Percentiles rank a stretch among this genome's conserved stretches.
Evolutionary conservation across 1,140 invertebrate species (phyloP).

Genomic region (Coelopa frigida): DNA sequence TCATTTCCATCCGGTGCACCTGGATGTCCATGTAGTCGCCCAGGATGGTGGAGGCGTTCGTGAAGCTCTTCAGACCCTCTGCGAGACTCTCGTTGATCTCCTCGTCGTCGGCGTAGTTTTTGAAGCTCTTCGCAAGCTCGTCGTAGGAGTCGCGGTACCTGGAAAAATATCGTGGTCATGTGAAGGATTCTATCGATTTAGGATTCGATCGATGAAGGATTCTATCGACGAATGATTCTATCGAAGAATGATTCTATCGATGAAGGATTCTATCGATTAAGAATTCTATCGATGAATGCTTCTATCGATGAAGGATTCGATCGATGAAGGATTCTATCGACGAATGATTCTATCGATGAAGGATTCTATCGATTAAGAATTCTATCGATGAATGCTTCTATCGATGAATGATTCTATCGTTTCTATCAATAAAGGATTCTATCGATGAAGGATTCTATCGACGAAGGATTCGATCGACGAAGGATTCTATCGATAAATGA

Average conservation of each 20-base stretch:
- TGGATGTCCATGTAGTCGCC: conserved; percentile 64
- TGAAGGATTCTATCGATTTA: too few relatives aligned
- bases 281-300: too few relatives aligned
- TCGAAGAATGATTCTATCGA: neutral
- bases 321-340: too few relatives aligned
- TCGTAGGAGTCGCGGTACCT: conserved; percentile 64
- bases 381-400: too few relatives aligned
- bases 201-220: neutral
- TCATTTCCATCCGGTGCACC: conserved; percentile 61
- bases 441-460: too few relatives aligned
- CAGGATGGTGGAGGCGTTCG: conserved; percentile 56
- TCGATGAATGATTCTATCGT: neutral
- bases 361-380: too few relatives aligned
- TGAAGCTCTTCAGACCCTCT: conserved; percentile 55
- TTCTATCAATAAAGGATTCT: too few relatives aligned
- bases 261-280: neutral
- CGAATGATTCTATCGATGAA: too few relatives aligned
- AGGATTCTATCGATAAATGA: neutral
- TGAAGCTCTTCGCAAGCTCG: conserved; percentile 57
- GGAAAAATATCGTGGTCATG: neutral
- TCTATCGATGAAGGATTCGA: neutral
- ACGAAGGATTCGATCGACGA: too few relatives aligned
- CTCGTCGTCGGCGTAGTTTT: conserved; percentile 59
- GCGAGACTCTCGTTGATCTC: conserved; percentile 61
- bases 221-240: neutral